Evolutionary conservation across 2,888 invertebrate genomes (phyloP).

Genomic region (Zaprionus obscuricornis): DNA sequence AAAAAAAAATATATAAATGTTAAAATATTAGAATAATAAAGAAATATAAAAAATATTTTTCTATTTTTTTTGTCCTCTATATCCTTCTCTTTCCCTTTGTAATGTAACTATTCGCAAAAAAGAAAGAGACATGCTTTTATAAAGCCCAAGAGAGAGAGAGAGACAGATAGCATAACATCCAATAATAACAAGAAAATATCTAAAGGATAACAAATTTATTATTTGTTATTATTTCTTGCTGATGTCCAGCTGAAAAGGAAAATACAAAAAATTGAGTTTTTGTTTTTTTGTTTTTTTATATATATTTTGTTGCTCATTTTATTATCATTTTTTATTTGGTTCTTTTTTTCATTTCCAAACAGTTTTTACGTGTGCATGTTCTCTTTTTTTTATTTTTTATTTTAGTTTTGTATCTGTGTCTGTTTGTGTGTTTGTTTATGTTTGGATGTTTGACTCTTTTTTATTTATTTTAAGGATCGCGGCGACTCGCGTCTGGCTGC

Average conservation of each 20-base stretch:
- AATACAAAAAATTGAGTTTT: not conserved
- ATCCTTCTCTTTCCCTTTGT: too few species aligned
- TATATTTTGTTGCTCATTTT: conserved; percentile 50
- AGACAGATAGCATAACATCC: too few species aligned
- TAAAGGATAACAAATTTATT: too few species aligned
- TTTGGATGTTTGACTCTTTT: not conserved
- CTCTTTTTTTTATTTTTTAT: too few species aligned
- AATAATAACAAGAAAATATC: too few species aligned
- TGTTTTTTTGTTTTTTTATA: conserved; percentile 19
- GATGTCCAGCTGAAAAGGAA: conserved; percentile 4
- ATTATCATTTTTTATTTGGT: conserved; percentile 54
- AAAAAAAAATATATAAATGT: too few species aligned
- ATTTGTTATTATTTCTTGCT: not conserved
- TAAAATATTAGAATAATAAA: too few species aligned
- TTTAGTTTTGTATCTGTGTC: conserved; percentile 8
- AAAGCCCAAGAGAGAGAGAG: too few species aligned
- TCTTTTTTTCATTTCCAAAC: conserved; percentile 53
- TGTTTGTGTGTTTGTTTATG: conserved; percentile 13
- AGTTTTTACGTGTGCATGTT: conserved; percentile 17
- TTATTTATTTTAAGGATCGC: conserved; percentile 14
- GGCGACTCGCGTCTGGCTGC: conserved; percentile 21
- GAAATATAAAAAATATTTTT: not conserved
- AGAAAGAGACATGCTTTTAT: too few species aligned
- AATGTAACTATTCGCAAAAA: too few species aligned
- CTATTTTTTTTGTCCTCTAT: too few species aligned